A percentile compares a stretch with the other conserved stretches of the same genome.
Evolutionary conservation across 1,140 invertebrate genomes (phyloP).

Genomic region (Carposina sasakii): DNA sequence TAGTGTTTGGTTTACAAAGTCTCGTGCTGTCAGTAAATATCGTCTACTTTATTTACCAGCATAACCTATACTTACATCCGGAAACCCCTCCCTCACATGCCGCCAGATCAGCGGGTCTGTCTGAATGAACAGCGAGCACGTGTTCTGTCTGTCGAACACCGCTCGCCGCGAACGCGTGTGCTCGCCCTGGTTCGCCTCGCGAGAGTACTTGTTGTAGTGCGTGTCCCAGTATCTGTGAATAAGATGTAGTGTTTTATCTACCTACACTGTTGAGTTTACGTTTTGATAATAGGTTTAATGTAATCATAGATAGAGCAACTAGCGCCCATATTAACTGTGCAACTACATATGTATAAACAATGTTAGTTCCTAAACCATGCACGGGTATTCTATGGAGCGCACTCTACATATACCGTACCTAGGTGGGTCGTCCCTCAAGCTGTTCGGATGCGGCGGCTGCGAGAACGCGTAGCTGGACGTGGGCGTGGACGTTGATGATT

Average conservation of each 20-base stretch:
- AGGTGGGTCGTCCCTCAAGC: slow-evolving; percentile 60
- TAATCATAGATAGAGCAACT: too few species aligned
- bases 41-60: too few species aligned
- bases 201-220: slow-evolving; percentile 77
- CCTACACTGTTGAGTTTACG: too few species aligned
- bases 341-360: too few species aligned
- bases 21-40: too few species aligned
- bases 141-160: slow-evolving; percentile 81
- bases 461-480: slow-evolving; percentile 29
- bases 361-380: too few species aligned
- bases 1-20: too few species aligned
- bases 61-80: slow-evolving; percentile 74
- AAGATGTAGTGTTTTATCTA: too few species aligned
- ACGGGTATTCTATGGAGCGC: too few species aligned
- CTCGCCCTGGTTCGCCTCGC: slow-evolving; percentile 76
- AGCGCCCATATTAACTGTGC: too few species aligned
- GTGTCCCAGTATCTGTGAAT: slow-evolving; percentile 38
- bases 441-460: slow-evolving; percentile 51
- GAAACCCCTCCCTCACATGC: slow-evolving; percentile 84
- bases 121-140: slow-evolving; percentile 96
- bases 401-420: slow-evolving; percentile 40
- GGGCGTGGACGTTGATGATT: slow-evolving; percentile 32
- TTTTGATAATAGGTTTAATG: too few species aligned
- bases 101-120: slow-evolving; percentile 98
- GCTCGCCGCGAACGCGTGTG: slow-evolving; percentile 70